Conservation (phyloP, 92 coral and sea anemone genomes). For the Porites cylindrica region DNA sequence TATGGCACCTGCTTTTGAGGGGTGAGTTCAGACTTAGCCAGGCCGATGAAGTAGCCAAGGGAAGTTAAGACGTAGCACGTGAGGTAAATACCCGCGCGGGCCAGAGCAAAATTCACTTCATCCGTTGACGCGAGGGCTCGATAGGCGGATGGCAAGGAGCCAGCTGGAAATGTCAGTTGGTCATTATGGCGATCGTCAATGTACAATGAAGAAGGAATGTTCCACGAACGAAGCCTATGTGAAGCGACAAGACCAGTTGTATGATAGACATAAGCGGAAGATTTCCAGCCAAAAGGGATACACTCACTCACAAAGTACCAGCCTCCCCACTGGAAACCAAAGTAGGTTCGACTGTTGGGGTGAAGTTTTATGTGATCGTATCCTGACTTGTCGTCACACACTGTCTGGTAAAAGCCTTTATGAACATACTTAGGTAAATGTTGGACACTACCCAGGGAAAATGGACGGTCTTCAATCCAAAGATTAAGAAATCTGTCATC, state of each 20-base stretch:
- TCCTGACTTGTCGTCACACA: constrained; percentile 43
- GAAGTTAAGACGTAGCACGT: background rate
- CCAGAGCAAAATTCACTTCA: background rate
- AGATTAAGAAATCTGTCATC: constrained; percentile 32
- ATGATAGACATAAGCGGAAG: constrained; percentile 7
- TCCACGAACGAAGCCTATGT: constrained; percentile 16
- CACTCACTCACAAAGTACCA: background rate
- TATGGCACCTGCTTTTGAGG: background rate
- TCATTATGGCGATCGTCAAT: constrained; percentile 59
- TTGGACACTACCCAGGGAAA: constrained; percentile 8
- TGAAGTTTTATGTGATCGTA: constrained; percentile 36
- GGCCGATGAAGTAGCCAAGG: constrained; percentile 23
- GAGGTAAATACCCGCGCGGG: constrained; percentile 13
- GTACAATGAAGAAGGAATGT: constrained; percentile 44
- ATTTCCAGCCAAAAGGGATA: constrained; percentile 4
- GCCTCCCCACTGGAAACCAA: constrained; percentile 23
- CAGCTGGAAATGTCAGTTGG: background rate
- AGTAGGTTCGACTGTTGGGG: constrained; percentile 15
- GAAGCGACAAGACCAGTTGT: constrained; percentile 35
- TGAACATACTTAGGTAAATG: constrained; percentile 21
- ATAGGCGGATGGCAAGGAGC: background rate
- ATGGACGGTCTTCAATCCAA: constrained; percentile 32
- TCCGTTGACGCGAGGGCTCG: background rate
- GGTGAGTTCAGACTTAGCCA: background rate
- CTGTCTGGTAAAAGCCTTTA: constrained; percentile 21